A percentile compares a stretch with the other conserved stretches of the same genome.
These are phyloP conservation scores for Typhlichthys subterraneus DNA, from an alignment of 2,797 vertebrate species.

Conservation along the genomic window DNA sequence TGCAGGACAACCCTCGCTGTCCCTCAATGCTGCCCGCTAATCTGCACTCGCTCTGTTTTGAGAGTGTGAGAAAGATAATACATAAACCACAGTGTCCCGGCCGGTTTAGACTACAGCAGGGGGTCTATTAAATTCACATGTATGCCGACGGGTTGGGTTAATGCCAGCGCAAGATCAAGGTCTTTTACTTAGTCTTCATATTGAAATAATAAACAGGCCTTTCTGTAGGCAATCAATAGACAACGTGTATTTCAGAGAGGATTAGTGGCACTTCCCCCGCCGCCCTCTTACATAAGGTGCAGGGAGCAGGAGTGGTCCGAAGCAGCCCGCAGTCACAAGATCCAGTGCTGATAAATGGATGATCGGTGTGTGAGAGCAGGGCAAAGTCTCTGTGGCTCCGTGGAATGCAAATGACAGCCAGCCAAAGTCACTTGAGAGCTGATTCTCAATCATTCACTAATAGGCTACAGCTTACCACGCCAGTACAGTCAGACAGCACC, in stretches of 20 bases:
- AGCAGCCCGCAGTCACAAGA: slow-evolving; percentile 59
- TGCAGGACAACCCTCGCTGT: not conserved
- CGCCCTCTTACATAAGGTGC: slow-evolving; percentile 37
- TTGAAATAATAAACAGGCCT: too few relatives aligned
- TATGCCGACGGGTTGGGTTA: too few relatives aligned
- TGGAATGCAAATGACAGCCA: slow-evolving; percentile 55
- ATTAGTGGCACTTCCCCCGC: slow-evolving; percentile 57
- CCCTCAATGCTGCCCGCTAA: not conserved
- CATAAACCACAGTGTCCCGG: too few relatives aligned
- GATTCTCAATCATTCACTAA: not conserved
- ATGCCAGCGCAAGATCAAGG: not conserved
- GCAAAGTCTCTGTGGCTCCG: slow-evolving; percentile 57
- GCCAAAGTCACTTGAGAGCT: slow-evolving; percentile 14
- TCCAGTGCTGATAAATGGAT: slow-evolving; percentile 68
- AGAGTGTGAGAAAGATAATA: too few relatives aligned
- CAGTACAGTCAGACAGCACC: not conserved
- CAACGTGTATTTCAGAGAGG: slow-evolving; percentile 16
- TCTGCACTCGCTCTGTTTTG: too few relatives aligned
- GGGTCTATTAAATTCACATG: too few relatives aligned
- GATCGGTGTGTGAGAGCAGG: slow-evolving; percentile 64
- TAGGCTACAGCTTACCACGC: not conserved
- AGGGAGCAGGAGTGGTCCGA: slow-evolving; percentile 35
- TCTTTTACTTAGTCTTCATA: not conserved
- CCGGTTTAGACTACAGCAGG: too few relatives aligned
- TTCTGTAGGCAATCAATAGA: not conserved